Percentiles rank a stretch among this genome's conserved stretches.
phyloP scores from a whole-genome alignment of 2,888 invertebrate genomes.

The Ceratothoa steindachneri region DNA sequence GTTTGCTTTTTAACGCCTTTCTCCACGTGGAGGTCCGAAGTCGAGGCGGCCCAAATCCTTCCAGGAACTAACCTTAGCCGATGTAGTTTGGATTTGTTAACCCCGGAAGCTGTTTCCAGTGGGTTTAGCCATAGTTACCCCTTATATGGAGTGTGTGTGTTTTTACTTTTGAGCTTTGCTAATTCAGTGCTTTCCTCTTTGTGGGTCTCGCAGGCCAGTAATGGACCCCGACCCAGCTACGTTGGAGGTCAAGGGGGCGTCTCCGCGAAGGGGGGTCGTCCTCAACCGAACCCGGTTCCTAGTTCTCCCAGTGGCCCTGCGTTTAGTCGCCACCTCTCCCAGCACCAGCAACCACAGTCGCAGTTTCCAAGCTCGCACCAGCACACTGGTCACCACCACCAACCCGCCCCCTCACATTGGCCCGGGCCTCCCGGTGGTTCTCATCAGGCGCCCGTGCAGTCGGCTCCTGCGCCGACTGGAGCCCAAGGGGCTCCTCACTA shows the following conservation, averaged over 20 bases:
- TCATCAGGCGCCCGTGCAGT: background rate
- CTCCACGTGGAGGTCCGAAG: no score
- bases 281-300: background rate
- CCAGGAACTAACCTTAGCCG: no score
- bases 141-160: background rate
- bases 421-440: background rate
- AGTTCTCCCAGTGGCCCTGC: background rate
- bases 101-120: no score
- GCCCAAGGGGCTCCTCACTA: background rate
- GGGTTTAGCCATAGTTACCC: background rate
- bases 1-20: no score
- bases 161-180: background rate
- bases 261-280: background rate
- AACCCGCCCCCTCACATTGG: constrained; percentile 1
- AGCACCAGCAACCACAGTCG: background rate
- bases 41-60: no score
- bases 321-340: background rate
- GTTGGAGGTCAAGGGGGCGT: constrained; percentile 5
- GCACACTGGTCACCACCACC: background rate
- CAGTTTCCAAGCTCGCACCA: background rate
- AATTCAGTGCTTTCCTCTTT: background rate
- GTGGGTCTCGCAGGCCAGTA: background rate
- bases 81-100: no score
- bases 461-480: background rate
- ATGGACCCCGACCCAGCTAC: background rate